These are phyloP conservation scores for Drosophila percnosoma DNA, from an alignment of 2,888 invertebrate species.

Conservation along the genomic window DNA sequence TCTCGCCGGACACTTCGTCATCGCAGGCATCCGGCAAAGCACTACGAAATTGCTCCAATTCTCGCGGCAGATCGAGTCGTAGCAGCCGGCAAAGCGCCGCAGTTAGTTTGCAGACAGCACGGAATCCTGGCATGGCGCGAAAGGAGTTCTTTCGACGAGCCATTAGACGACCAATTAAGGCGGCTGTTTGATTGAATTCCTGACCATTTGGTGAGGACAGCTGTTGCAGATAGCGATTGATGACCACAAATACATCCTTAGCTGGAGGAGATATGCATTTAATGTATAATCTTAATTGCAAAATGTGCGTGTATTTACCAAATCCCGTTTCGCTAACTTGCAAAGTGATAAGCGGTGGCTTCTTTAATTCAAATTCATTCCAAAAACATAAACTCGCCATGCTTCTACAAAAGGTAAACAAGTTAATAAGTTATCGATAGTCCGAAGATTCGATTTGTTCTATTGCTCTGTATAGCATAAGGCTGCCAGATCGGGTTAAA, in stretches of 20 bases:
- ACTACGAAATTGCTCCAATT: constrained; percentile 75
- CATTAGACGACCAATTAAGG: constrained; percentile 81
- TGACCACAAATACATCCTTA: constrained; percentile 57
- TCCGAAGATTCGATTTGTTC: background rate
- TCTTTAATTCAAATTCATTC: constrained; percentile 82
- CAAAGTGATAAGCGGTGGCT: constrained; percentile 80
- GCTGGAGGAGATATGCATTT: constrained; percentile 45
- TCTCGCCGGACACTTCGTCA: constrained; percentile 45
- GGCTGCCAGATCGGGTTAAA: constrained; percentile 17
- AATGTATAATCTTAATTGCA: background rate
- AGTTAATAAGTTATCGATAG: constrained; percentile 4
- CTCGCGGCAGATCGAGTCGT: constrained; percentile 74
- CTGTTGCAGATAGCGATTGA: constrained; percentile 63
- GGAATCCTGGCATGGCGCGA: constrained; percentile 80
- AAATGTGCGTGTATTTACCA: constrained; percentile 58
- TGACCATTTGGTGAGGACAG: constrained; percentile 33
- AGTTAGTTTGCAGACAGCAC: constrained; percentile 80
- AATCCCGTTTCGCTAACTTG: constrained; percentile 58
- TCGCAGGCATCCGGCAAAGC: constrained; percentile 76
- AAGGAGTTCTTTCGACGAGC: constrained; percentile 83
- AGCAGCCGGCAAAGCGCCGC: constrained; percentile 80
- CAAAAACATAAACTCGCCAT: constrained; percentile 75
- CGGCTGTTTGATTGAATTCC: constrained; percentile 78
- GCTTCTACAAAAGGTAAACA: constrained; percentile 37
- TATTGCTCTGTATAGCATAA: background rate